Percentiles rank a stretch among this genome's conserved stretches.
These are phyloP conservation scores for Armadillidium nasatum DNA, from an alignment of 1,140 invertebrate species.

Conservation along the genomic window DNA sequence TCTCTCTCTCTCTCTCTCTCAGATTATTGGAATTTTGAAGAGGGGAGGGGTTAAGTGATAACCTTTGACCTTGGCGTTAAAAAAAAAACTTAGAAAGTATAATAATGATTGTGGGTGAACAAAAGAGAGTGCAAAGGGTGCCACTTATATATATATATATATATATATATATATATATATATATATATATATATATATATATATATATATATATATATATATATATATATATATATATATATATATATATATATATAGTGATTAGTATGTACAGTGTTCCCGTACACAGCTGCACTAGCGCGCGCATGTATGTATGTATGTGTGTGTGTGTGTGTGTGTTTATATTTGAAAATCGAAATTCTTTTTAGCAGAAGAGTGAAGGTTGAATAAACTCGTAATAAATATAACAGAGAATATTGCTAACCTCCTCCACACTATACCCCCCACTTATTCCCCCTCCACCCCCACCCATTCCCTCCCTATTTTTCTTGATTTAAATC, in stretches of 20 bases:
- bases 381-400: not conserved
- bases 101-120: not conserved
- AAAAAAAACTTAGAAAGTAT: not conserved
- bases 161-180: conserved; percentile 6
- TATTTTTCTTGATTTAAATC: not conserved
- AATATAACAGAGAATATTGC: not conserved
- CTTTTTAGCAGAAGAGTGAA: not conserved
- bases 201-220: conserved; percentile 10
- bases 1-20: not conserved
- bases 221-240: not conserved
- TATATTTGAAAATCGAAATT: not conserved
- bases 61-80: no score
- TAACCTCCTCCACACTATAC: not conserved
- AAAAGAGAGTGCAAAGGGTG: not conserved
- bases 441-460: not conserved
- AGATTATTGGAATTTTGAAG: no score
- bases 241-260: no score
- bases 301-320: no score
- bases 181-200: not conserved
- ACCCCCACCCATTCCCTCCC: not conserved
- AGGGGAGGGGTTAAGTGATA: no score
- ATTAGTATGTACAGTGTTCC: no score
- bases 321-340: not conserved
- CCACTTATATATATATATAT: not conserved
- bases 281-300: no score